Base-by-base conservation (phyloP, 2,113 vertebrate species). In the Agapornis roseicollis region DNA sequence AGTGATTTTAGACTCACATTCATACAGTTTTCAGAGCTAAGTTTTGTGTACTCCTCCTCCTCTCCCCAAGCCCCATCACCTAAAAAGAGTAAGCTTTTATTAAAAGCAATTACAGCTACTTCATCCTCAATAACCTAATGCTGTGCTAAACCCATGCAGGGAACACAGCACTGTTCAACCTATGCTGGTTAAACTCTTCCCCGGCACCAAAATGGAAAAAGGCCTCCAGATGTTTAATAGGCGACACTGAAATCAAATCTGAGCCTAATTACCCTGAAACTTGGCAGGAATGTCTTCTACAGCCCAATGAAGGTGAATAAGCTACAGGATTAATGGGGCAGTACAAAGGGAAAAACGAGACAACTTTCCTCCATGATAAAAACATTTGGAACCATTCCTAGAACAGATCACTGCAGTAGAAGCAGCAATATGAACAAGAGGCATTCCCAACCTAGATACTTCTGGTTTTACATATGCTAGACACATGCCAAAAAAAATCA, bases 361-460 rank as follows among this genome's bases (percentile, higher is more conserved):
- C 53, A 58, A 88, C 35, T 60, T 73, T 64, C 47, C 60, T 56
- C 53, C 49, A 14, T 5, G n/a, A 39, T 18, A 72, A 89, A 92
- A 68, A 23, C 25, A n/a, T 33, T 71, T 89, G 79, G 94, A 94
- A 68, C 14, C 11, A 60, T 20, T 91, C 82, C 92, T 88, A 60
- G 76, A 71, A 68, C 22, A 53, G 58, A 65, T 47, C 80, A 31
- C 64, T 80, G 80, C 58, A 88, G 41, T 1, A 49, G 61, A 88
- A 85, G 91, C 58, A 92, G 87, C 89, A 79, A 66, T 53, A 73
- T 14, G 74, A 76, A 93, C 93, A 91, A 11, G 44, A 77, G 47
- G 46, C 63, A 60, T 66, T 92, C 68, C 71, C 90, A 92, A 92
- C 56, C 85, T 88, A 86, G 85, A 93, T 72, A 76, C 64, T 90